Base-by-base conservation (phyloP, 2,113 vertebrate genomes). In the Oreochromis niloticus region DNA sequence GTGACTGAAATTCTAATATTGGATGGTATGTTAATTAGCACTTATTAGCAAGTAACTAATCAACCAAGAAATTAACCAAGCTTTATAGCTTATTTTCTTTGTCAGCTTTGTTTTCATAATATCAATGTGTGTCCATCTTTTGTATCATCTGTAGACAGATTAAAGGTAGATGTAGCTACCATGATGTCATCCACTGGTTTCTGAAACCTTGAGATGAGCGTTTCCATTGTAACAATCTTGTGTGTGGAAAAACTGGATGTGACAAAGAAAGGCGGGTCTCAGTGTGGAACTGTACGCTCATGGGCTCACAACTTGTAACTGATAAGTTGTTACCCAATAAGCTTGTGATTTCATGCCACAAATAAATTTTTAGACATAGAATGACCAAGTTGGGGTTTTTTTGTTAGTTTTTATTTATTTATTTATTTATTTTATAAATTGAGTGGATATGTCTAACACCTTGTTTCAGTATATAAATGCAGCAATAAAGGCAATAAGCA, bases 61-160 rank as follows among this genome's bases (percentile, higher is more conserved):
- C 32, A 63, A 63, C 32, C 59, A 63, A n/a, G 59, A 36, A 63
- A 63, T 63, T 63, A 63, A 63, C 59, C 59, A 63, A 63, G 59
- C 32, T 63, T 63, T 34, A 63, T 63, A 63, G 57, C 57, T 34
- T 34, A 61, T 19, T 61, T 34, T 2, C 30, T 63, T 19, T 63
- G 59, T 63, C 59, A 63, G 59, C 30, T 63, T 2, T 5, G 36
- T 63, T 63, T 39, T 39, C 34, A 66, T 66, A 66, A 66, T 66
- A 66, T 66, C 61, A 66, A 36, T 63, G 3, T n/a, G 30, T 66
- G 59, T 7, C 59, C 32, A 36, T 63, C 32, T n/a, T 36, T 63
- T n/a, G 30, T 63, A 36, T 9, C 30, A 19, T 34, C 10, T 36
- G 34, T 39, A 68, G 36, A 68, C 63, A 41, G 63, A 41, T n/a